Evolutionary conservation across 2,888 invertebrate genomes (phyloP).

Genomic region (Drosophila putrida): DNA sequence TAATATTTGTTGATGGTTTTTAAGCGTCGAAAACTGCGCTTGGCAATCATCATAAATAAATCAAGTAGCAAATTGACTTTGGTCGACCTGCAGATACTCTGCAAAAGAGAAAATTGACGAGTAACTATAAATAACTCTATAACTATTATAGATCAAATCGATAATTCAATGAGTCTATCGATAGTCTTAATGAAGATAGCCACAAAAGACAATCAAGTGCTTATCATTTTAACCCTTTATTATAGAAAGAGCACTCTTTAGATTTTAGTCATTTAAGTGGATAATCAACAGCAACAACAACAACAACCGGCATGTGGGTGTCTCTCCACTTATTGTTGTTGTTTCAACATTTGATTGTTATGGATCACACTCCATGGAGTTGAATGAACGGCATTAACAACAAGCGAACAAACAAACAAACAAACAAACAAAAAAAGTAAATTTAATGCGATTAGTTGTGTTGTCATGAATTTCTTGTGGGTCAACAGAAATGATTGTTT

Average conservation of each 20-base stretch:
- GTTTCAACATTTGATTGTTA: conserved; percentile 14
- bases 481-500: conserved; percentile 3
- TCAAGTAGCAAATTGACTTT: neutral
- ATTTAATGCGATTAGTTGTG: conserved; percentile 45
- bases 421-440: conserved; percentile 17
- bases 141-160: no score
- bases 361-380: conserved; percentile 22
- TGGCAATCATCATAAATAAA: conserved; percentile 16
- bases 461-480: conserved; percentile 21
- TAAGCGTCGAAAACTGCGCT: neutral
- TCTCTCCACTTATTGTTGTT: conserved; percentile 12
- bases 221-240: neutral
- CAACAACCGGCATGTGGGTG: conserved; percentile 29
- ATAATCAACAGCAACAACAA: conserved; percentile 14
- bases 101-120: no score
- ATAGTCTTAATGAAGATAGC: neutral
- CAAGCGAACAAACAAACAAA: conserved; percentile 11
- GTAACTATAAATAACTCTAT: no score
- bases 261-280: conserved; percentile 4
- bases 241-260: neutral
- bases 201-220: neutral
- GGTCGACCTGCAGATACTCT: neutral
- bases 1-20: conserved; percentile 3
- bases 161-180: neutral
- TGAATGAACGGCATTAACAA: conserved; percentile 34